Evolutionary conservation across 2,888 invertebrate genomes (phyloP).

Genomic region (Hypsopygia costalis): DNA sequence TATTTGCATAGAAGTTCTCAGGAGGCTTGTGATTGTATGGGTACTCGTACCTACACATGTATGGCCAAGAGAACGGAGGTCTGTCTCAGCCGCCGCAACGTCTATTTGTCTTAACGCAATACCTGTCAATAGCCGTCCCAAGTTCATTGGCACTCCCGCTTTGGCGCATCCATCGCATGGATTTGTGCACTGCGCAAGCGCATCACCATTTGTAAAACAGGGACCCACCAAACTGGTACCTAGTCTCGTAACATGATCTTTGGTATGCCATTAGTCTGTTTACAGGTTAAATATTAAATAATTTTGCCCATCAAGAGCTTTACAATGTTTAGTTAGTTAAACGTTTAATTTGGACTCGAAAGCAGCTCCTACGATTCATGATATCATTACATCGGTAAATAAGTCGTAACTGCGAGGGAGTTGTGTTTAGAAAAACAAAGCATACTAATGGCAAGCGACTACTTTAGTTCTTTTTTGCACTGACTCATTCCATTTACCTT

Average conservation of each 20-base stretch:
- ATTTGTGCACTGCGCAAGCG: conserved; percentile 65
- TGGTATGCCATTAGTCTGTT: conserved; percentile 71
- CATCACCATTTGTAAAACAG: conserved; percentile 52
- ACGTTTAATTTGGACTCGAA: conserved; percentile 34
- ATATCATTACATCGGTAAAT: conserved; percentile 22
- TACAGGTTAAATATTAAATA: conserved; percentile 67
- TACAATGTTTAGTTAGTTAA: conserved; percentile 41
- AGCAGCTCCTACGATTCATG: conserved; percentile 32
- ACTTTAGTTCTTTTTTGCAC: conserved; percentile 14
- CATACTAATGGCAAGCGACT: conserved; percentile 16
- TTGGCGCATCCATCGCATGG: conserved; percentile 73
- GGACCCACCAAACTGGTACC: conserved; percentile 64
- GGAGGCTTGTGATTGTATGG: conserved; percentile 60
- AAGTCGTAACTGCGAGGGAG: conserved; percentile 19
- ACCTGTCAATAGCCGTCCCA: conserved; percentile 76
- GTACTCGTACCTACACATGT: conserved; percentile 39
- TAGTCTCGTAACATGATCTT: conserved; percentile 63
- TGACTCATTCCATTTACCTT: conserved; percentile 13
- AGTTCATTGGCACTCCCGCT: conserved; percentile 77
- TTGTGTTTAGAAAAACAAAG: conserved; percentile 20
- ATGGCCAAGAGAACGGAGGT: conserved; percentile 73
- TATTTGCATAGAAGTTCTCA: conserved; percentile 73
- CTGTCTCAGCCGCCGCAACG: conserved; percentile 68
- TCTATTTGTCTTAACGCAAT: conserved; percentile 79
- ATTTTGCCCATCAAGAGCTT: conserved; percentile 55